Evolutionary conservation across 2,113 vertebrate species (phyloP).

Genomic region (Mirza zaza): DNA sequence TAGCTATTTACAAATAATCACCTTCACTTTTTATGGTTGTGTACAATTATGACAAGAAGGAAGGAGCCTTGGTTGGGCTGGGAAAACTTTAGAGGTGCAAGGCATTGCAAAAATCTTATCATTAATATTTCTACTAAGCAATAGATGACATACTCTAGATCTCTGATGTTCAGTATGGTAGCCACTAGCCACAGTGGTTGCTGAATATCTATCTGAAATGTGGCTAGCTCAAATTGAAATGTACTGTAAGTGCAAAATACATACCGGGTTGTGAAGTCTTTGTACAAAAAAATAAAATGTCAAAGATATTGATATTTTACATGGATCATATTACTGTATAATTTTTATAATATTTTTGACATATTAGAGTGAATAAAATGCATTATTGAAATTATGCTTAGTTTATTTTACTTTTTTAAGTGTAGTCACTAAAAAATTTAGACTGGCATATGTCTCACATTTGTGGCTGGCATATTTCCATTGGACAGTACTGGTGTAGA

Average conservation of each 20-base stretch:
- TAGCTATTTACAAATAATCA: background rate
- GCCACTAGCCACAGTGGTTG: background rate
- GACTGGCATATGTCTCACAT: background rate
- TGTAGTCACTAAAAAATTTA: background rate
- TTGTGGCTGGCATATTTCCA: background rate
- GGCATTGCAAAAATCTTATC: background rate
- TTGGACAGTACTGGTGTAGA: background rate
- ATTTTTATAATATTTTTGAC: constrained; percentile 13
- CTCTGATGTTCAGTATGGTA: background rate
- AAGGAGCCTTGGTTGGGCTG: background rate
- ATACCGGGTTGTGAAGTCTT: background rate
- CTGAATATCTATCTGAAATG: background rate
- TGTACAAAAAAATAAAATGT: background rate
- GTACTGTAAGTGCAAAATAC: background rate
- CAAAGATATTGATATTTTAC: background rate
- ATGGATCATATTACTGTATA: background rate
- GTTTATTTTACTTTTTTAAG: background rate
- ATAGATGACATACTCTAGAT: background rate
- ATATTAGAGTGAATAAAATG: background rate
- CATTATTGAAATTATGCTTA: background rate
- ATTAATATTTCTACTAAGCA: background rate
- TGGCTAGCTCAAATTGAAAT: background rate
- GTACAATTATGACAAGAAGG: background rate
- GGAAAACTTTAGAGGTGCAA: background rate
- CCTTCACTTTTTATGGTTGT: background rate